Percentiles rank a stretch among this genome's conserved stretches.
These are phyloP conservation scores for Agrotis ipsilon DNA, from an alignment of 2,888 invertebrate genomes.

Conservation along the genomic window DNA sequence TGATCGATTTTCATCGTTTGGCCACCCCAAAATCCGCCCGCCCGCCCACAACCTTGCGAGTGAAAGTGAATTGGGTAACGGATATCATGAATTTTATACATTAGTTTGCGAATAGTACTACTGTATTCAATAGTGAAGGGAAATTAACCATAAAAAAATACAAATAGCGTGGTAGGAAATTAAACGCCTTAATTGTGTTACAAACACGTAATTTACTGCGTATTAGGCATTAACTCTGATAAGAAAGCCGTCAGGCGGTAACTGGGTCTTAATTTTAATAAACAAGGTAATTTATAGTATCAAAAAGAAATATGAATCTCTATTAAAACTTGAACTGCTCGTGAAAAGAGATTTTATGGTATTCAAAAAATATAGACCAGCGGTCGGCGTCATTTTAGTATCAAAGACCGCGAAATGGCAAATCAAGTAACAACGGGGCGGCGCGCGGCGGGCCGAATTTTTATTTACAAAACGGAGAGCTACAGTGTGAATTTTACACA, in stretches of 20 bases:
- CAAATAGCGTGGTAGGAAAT: not conserved
- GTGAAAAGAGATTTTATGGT: not conserved
- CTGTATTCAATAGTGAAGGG: constrained; percentile 9
- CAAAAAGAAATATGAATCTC: not conserved
- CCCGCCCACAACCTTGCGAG: constrained; percentile 20
- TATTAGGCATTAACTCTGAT: not conserved
- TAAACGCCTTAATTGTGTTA: not conserved
- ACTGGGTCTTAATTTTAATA: not conserved
- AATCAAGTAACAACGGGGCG: no score
- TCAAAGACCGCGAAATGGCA: no score
- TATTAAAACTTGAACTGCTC: not conserved
- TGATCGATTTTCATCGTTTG: constrained; percentile 67
- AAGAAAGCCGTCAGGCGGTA: not conserved
- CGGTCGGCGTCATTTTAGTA: no score
- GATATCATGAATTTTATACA: constrained; percentile 48
- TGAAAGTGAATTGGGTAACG: constrained; percentile 43
- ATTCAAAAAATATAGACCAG: not conserved
- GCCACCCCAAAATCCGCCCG: constrained; percentile 41
- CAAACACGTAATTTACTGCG: not conserved
- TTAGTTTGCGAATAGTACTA: constrained; percentile 35
- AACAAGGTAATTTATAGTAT: not conserved
- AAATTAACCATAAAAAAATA: not conserved
- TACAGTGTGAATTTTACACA: no score
- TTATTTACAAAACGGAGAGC: no score
- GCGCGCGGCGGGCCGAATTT: no score